A percentile compares a stretch with the other conserved stretches of the same genome.
Conservation (phyloP, 2,888 invertebrate genomes). For the Antheraea assamensis region DNA sequence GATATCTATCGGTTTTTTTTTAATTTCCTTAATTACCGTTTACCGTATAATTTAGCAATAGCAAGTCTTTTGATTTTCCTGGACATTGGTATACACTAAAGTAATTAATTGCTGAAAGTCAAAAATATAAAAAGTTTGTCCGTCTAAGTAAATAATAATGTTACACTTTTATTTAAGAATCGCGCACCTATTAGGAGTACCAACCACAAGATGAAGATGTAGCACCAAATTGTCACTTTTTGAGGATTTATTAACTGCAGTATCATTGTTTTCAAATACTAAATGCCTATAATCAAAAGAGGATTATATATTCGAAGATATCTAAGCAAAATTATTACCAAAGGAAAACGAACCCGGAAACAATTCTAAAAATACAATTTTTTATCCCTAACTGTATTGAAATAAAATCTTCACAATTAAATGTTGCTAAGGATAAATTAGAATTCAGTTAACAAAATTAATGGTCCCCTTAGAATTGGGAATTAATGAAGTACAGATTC, state of each 20-base stretch:
- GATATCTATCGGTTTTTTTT: too few species aligned
- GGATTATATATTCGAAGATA: not conserved
- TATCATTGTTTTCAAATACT: not conserved
- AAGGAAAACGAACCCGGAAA: not conserved
- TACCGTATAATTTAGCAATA: too few species aligned
- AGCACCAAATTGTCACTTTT: too few species aligned
- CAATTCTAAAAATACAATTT: not conserved
- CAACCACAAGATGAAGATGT: too few species aligned
- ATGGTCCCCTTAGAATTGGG: slow-evolving; percentile 4
- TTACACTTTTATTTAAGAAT: too few species aligned
- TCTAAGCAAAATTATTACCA: not conserved
- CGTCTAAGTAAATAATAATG: not conserved
- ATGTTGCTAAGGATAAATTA: slow-evolving; percentile 11
- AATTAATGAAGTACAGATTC: slow-evolving; percentile 14
- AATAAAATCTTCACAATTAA: slow-evolving; percentile 5
- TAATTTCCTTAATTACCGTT: too few species aligned
- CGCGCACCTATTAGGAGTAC: too few species aligned
- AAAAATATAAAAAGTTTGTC: not conserved
- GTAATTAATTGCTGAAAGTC: not conserved
- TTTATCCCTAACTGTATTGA: not conserved
- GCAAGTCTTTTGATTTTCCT: too few species aligned
- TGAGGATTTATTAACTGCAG: too few species aligned
- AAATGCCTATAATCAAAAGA: not conserved
- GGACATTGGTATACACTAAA: not conserved
- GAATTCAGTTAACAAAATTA: slow-evolving; percentile 20